Evolutionary conservation across 2,888 invertebrate species (phyloP), one percentile per base, ranked within the genome.

Genomic region (Hyalella azteca): DNA sequence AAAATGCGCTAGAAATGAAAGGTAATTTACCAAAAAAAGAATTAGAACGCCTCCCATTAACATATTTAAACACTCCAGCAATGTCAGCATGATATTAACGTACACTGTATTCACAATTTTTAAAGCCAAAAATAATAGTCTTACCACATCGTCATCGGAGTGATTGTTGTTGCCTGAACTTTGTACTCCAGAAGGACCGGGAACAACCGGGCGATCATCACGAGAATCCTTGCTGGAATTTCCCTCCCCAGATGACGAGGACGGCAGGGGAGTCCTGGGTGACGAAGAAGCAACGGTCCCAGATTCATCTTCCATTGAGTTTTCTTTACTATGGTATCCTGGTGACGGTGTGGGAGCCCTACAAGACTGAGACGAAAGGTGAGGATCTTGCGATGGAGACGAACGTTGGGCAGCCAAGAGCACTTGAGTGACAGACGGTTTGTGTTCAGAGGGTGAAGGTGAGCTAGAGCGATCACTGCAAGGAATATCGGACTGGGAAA

Each of bases 131-230:
- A n/a, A n/a, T n/a, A n/a, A n/a, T n/a, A n/a, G n/a, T n/a, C 81
- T 83, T 40, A 83, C 83, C 83, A 81, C 81, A 54, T 80, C 81
- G 29, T 66, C 77, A 36, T 81, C 81, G 40, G 81, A 81, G 45
- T 78, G 79, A 29, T 48, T 73, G 41, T 81, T 81, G 45, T 49
- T 48, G 13, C 41, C 73, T 5, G 78, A 54, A 45, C 66, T 54
- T 15, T 81, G 81, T 75, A 80, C 80, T 76, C 83, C 81, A 22
- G 83, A 83, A 0, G 83, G 83, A 15, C 83, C 83, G 11, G 83
- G 80, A n/a, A 83, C 50, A 32, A 81, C 80, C 54, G 78, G 80
- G 49, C 73, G 45, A 7, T 81, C 83, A 15, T 81, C 83, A 22
- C 29, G 78, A 5, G 39, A 40, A 40, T 78, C 80, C 22, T 83